Evolutionary conservation across 2,113 vertebrate species (phyloP).

Genomic region (Rhabdornis inornatus): DNA sequence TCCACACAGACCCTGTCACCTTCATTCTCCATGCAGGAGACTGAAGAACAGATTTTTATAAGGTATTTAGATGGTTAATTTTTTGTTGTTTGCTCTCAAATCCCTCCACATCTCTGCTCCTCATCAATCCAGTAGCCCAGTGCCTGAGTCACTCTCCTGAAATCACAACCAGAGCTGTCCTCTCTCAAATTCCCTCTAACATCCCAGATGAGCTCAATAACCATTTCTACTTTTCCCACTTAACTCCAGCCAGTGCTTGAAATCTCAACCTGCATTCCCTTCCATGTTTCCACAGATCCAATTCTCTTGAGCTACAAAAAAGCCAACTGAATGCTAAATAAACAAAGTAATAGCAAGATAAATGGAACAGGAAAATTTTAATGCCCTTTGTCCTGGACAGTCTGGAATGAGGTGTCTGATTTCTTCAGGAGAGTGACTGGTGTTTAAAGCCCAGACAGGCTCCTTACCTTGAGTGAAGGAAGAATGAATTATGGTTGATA

Average conservation of each 20-base stretch:
- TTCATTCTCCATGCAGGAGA: background rate
- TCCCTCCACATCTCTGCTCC: background rate
- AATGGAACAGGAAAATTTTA: background rate
- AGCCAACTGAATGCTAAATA: background rate
- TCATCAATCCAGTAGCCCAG: background rate
- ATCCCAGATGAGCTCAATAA: background rate
- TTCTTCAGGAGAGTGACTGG: background rate
- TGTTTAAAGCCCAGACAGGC: background rate
- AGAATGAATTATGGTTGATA: background rate
- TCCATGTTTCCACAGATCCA: background rate
- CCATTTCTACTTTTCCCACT: background rate
- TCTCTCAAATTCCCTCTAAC: background rate
- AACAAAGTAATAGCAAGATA: background rate
- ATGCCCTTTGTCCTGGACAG: background rate
- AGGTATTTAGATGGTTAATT: background rate
- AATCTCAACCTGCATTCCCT: background rate
- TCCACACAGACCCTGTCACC: background rate
- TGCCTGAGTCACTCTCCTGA: background rate
- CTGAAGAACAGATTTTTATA: background rate
- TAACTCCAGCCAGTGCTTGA: too few relatives aligned
- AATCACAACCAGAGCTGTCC: background rate
- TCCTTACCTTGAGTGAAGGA: background rate
- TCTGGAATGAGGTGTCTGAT: background rate
- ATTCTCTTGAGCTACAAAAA: background rate
- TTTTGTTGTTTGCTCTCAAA: background rate